Base-by-base conservation (phyloP, 2,797 vertebrate species). In the Selene dorsalis region DNA sequence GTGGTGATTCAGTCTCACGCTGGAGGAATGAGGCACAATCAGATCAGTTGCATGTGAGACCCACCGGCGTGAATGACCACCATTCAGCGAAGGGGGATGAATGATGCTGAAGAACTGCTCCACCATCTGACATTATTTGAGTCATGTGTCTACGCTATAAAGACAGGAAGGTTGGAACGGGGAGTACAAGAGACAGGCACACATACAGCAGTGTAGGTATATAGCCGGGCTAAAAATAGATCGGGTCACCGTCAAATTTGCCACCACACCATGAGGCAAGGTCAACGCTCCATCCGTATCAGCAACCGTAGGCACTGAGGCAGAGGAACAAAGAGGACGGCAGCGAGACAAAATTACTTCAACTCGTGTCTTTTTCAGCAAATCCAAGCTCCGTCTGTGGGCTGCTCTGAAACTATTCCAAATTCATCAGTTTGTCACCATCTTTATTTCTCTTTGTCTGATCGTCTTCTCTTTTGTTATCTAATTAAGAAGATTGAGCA, bases 161-260 rank as follows among this genome's bases (percentile, higher is more conserved):
- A 81, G 62, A 64, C 57, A 13, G 45, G 24, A 55, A 82, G 82
- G 83, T 73, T 30, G 18, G 86, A 75, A 78, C 77, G 26, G 58
- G 2, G 30, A 63, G 75, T 61, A 26, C 66, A n/a, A 58, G 39
- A 76, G 45, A 26, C 26, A 10, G 9, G 48, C 35, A 60, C n/a
- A 13, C 80, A 70, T n/a, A 55, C 67, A 65, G 53, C 73, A 53
- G 60, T 0, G 66, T 32, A 52, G 84, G 68, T 79, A 38, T 83
- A 87, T 59, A 64, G 69, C 81, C 2, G 0, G 61, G 69, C 87
- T 90, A 81, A 83, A 91, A 91, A 93, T 90, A 92, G 90, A 78
- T 28, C 53, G 10, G 84, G 88, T 89, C 88, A 81, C 85, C 81
- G 63, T 87, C 84, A 87, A 88, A 86, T 66, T 78, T 30, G 68